Evolutionary conservation across 2,888 invertebrate genomes (phyloP).

Genomic region (Orgyia antiqua): DNA sequence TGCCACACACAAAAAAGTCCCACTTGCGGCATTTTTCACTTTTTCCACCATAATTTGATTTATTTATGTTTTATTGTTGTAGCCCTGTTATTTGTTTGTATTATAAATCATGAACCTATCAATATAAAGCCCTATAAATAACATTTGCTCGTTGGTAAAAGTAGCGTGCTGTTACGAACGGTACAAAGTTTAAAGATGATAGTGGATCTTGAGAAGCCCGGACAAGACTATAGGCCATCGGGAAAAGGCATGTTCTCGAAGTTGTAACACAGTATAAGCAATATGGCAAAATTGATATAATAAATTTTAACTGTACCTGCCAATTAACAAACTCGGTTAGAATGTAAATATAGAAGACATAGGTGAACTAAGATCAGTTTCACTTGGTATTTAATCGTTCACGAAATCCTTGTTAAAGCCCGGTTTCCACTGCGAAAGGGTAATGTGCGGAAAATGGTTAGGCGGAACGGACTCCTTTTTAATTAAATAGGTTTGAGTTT

Average conservation of each 20-base stretch:
- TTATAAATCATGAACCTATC: conserved; percentile 43
- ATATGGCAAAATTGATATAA: conserved; percentile 27
- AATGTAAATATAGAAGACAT: conserved; percentile 21
- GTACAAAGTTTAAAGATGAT: conserved; percentile 69
- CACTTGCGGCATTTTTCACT: too few species aligned
- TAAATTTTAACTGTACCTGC: conserved; percentile 34
- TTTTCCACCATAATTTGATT: too few species aligned
- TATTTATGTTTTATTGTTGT: too few species aligned
- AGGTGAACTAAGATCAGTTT: conserved; percentile 17
- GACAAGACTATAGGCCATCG: conserved; percentile 48
- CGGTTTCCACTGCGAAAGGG: conserved; percentile 5
- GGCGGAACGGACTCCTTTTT: too few species aligned
- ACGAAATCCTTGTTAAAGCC: conserved; percentile 28
- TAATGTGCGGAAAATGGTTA: too few species aligned
- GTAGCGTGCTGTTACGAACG: conserved; percentile 44
- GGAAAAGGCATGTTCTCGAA: conserved; percentile 33
- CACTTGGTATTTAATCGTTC: conserved; percentile 19
- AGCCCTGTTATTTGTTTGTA: too few species aligned
- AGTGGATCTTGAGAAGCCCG: conserved; percentile 56
- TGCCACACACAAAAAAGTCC: too few species aligned
- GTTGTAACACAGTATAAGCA: conserved; percentile 22
- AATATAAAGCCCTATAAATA: conserved; percentile 49
- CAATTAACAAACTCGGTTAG: conserved; percentile 32
- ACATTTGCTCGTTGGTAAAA: conserved; percentile 50
- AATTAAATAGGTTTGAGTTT: too few species aligned